Percentiles rank a stretch among this genome's conserved stretches.
Conservation (phyloP, 2,888 invertebrate genomes). For the Epinotia nisella region DNA sequence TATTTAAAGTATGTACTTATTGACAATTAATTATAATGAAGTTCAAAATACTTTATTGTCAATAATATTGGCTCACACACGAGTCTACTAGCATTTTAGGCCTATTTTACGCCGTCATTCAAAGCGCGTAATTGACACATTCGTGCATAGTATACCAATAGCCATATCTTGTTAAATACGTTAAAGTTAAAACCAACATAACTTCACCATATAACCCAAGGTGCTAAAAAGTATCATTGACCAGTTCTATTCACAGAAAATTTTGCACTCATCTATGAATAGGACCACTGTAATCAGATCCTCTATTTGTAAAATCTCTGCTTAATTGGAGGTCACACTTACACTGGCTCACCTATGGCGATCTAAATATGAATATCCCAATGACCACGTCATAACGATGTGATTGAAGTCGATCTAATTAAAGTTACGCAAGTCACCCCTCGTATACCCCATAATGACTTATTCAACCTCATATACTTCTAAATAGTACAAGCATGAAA, state of each 20-base stretch:
- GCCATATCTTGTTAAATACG: not conserved
- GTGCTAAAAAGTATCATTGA: constrained; percentile 13
- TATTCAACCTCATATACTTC: not conserved
- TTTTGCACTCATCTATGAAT: not conserved
- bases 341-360: not conserved
- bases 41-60: too few species aligned
- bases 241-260: not conserved
- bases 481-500: not conserved
- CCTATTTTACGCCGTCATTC: not conserved
- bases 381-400: not conserved
- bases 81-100: not conserved
- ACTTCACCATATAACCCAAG: not conserved
- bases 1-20: too few species aligned
- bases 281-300: not conserved
- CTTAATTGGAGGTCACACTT: not conserved
- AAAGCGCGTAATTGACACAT: not conserved
- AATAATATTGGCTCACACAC: too few species aligned
- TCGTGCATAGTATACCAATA: not conserved
- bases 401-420: constrained; percentile 27
- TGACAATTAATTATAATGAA: too few species aligned
- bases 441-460: not conserved
- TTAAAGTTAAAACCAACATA: not conserved
- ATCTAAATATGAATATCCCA: not conserved
- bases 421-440: constrained; percentile 50
- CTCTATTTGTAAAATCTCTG: not conserved